These are phyloP conservation scores for Calephelis virginiensis DNA, from an alignment of 1,140 invertebrate genomes.

Conservation along the genomic window DNA sequence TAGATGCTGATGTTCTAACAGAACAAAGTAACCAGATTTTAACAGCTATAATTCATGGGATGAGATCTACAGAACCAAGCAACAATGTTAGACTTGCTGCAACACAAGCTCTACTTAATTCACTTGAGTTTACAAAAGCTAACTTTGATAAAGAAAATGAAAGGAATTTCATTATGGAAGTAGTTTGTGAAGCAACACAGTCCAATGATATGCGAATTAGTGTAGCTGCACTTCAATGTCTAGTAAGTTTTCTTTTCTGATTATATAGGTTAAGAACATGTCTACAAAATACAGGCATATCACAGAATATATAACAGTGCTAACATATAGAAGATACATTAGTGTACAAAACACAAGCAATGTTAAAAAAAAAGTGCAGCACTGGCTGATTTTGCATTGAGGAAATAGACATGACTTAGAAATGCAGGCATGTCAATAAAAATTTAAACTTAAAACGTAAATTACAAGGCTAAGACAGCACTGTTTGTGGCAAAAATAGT, in stretches of 20 bases:
- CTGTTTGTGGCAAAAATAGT: no score
- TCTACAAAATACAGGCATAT: no score
- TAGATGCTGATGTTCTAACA: constrained; percentile 94
- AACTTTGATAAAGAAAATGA: constrained; percentile 99
- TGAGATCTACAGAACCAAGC: constrained; percentile 91
- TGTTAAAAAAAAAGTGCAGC: no score
- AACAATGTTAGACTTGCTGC: constrained; percentile 95
- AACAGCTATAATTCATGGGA: constrained; percentile 99
- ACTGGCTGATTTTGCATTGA: no score
- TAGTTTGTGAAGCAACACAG: constrained; percentile 96
- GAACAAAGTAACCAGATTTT: constrained; percentile 97
- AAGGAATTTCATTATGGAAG: constrained; percentile 99
- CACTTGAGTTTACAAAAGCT: constrained; percentile 98
- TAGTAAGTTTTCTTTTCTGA: constrained; percentile 81
- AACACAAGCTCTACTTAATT: constrained; percentile 98
- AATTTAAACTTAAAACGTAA: no score
- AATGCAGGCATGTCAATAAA: no score
- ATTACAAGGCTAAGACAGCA: no score
- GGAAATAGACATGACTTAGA: no score
- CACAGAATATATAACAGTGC: no score
- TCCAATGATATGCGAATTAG: constrained; percentile 91
- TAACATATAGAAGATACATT: no score
- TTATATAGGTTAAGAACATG: no score
- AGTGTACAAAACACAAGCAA: no score
- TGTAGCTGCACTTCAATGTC: constrained; percentile 97